Percentiles rank a stretch among this genome's conserved stretches.
Evolutionary conservation across 1,140 invertebrate species (phyloP).

Genomic region (Hylaeus volcanicus): DNA sequence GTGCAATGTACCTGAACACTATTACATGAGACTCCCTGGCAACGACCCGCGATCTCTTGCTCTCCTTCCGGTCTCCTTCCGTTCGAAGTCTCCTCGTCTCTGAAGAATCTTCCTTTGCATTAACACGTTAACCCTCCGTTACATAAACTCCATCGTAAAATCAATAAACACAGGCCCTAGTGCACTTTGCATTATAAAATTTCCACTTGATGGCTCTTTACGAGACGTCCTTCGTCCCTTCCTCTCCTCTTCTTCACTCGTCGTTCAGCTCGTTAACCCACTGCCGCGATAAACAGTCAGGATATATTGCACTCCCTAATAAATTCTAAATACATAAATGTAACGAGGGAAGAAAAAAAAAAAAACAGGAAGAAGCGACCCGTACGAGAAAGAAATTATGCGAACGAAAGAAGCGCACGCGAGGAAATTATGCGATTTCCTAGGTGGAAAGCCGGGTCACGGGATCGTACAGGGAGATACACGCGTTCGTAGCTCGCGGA

Average conservation of each 20-base stretch:
- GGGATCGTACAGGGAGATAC: slow-evolving; percentile 41
- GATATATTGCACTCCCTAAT: too few species aligned
- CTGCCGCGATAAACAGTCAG: too few species aligned
- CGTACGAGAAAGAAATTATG: neutral
- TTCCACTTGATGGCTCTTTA: too few species aligned
- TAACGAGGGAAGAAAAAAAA: too few species aligned
- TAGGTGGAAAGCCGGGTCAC: neutral
- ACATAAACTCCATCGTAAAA: too few species aligned
- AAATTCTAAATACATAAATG: too few species aligned
- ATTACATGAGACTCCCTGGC: slow-evolving; percentile 8
- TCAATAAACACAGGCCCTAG: too few species aligned
- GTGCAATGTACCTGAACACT: slow-evolving; percentile 16
- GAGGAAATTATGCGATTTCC: slow-evolving; percentile 19
- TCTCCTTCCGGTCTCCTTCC: neutral
- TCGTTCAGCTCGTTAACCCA: too few species aligned
- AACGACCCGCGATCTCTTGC: neutral
- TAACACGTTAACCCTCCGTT: too few species aligned
- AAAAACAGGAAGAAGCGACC: neutral
- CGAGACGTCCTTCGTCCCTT: too few species aligned
- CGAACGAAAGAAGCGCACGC: neutral
- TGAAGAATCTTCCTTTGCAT: neutral
- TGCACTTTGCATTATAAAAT: too few species aligned
- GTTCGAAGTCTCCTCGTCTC: neutral
- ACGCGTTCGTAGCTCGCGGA: slow-evolving; percentile 56
- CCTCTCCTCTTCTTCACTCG: too few species aligned